These are phyloP conservation scores for Scaptomyza polygonia DNA, from an alignment of 2,888 invertebrate species.

Conservation along the genomic window DNA sequence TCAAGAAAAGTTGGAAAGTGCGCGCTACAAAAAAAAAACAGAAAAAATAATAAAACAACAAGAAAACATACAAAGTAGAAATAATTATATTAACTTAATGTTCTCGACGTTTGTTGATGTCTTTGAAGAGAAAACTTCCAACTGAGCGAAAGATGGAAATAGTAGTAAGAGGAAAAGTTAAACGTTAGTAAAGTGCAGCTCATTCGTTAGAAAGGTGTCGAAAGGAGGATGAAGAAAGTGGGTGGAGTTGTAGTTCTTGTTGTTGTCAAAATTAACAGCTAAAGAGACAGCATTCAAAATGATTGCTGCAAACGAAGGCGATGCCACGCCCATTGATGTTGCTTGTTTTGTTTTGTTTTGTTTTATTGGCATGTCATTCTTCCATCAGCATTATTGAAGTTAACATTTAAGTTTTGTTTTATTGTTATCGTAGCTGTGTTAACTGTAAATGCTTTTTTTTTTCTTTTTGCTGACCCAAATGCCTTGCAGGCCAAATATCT, in stretches of 20 bases:
- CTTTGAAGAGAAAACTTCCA: constrained; percentile 13
- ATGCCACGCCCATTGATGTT: constrained; percentile 21
- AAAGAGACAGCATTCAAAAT: constrained; percentile 3
- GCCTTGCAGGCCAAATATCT: constrained; percentile 44
- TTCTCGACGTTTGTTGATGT: not conserved
- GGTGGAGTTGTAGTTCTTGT: not conserved
- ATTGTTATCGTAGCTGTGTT: constrained; percentile 26
- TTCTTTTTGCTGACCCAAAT: constrained; percentile 48
- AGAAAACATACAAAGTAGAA: constrained; percentile 3
- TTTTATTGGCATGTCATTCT: constrained; percentile 40
- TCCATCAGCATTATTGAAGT: constrained; percentile 11
- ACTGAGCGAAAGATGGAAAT: constrained; percentile 7
- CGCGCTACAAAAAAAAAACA: not conserved
- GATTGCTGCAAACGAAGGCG: not conserved
- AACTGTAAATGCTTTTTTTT: constrained; percentile 1
- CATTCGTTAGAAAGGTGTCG: constrained; percentile 1
- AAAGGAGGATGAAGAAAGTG: not conserved
- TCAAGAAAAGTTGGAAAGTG: constrained; percentile 7
- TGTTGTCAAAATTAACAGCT: not conserved
- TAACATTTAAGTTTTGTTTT: constrained; percentile 5
- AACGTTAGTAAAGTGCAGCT: constrained; percentile 3
- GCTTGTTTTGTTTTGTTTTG: not conserved
- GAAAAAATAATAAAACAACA: too few species aligned
- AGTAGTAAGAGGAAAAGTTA: constrained; percentile 2
- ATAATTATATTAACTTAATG: constrained; percentile 6